Base-by-base conservation (phyloP, 2,888 invertebrate species). In the Melanostoma mellinum region DNA sequence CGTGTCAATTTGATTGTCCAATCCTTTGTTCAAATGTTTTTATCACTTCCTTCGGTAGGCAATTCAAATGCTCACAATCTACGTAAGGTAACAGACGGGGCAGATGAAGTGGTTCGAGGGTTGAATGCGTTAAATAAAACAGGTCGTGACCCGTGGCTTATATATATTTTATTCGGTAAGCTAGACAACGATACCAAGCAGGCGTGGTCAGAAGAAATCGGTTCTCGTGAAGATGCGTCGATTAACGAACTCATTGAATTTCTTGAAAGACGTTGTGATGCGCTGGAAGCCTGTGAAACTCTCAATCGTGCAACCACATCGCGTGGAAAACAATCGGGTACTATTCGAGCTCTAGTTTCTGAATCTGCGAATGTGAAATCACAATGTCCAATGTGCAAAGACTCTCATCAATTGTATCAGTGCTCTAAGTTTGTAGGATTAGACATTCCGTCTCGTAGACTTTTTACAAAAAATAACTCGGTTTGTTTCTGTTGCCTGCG, bases 101-200 rank as follows among this genome's bases (percentile, higher is more conserved):
- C 48, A 8, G 61, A 61, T 32, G 65, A 65, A 32, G 65, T 65
- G 6, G 35, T 73, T 30, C 73, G 73, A n/a, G 53, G 73, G 1
- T 44, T 65, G 6, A 53, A 53, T 8, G 73, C 72, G 3, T 50
- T 72, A 0, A 38, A 60, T 36, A 44, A 53, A 35, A 61, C 30
- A 8, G 10, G 8, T 52, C 40, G 58, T 30, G 72, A 69, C 44
- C 46, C 46, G 9, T 56, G 69, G 56, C n/a, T 71, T 3, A 35
- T 69, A 4, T 46, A 44, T 20, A 38, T 69, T 8, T 50, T 69
- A 32, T 35, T 52, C 8, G 4, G 6, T 10, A 68, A 55, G 9
- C n/a, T 69, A 6, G 68, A 69, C 44, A 33, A n/a, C 6, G 52
- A 52, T 35, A 5, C 52, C 5, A 20, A 35, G 3, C 52, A 52